A percentile compares a stretch with the other conserved stretches of the same genome.
Conservation (phyloP, 2,888 invertebrate species). For the Ctenicera cuprea region DNA sequence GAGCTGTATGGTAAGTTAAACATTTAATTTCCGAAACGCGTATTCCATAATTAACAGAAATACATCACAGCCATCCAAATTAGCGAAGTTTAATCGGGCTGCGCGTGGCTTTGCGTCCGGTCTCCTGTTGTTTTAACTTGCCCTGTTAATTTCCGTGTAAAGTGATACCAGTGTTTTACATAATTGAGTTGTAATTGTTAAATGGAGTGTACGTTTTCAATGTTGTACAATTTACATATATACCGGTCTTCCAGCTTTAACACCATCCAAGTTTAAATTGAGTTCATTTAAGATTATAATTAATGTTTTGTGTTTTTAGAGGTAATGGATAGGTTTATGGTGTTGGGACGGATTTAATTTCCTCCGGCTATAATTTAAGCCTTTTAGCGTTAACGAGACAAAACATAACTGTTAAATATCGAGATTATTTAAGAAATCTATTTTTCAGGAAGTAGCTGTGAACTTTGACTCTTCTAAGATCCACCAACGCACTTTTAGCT, state of each 20-base stretch:
- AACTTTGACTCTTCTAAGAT: slow-evolving; percentile 18
- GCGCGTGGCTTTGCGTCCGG: slow-evolving; percentile 64
- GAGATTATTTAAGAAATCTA: background rate
- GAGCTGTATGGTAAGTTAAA: slow-evolving; percentile 47
- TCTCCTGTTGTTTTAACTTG: slow-evolving; percentile 70
- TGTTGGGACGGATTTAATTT: slow-evolving; percentile 34
- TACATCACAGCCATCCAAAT: slow-evolving; percentile 70
- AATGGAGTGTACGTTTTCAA: slow-evolving; percentile 71
- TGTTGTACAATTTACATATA: slow-evolving; percentile 70
- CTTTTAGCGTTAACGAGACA: slow-evolving; percentile 14
- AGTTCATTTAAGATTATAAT: slow-evolving; percentile 63
- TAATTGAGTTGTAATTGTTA: slow-evolving; percentile 73
- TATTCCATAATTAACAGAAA: slow-evolving; percentile 68
- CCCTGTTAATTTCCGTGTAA: slow-evolving; percentile 72
- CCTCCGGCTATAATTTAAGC: slow-evolving; percentile 28
- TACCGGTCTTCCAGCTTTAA: slow-evolving; percentile 64
- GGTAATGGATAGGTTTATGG: slow-evolving; percentile 24
- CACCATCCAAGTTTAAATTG: slow-evolving; percentile 64
- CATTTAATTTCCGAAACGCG: slow-evolving; percentile 69
- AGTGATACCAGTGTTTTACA: slow-evolving; percentile 71
- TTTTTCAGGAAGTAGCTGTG: slow-evolving; percentile 33
- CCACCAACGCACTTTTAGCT: slow-evolving; percentile 17
- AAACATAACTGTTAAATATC: background rate
- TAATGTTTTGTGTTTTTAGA: slow-evolving; percentile 57
- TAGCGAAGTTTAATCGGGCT: slow-evolving; percentile 66